Base-by-base conservation (phyloP, 2,888 invertebrate species). In the Andrena marginata region DNA sequence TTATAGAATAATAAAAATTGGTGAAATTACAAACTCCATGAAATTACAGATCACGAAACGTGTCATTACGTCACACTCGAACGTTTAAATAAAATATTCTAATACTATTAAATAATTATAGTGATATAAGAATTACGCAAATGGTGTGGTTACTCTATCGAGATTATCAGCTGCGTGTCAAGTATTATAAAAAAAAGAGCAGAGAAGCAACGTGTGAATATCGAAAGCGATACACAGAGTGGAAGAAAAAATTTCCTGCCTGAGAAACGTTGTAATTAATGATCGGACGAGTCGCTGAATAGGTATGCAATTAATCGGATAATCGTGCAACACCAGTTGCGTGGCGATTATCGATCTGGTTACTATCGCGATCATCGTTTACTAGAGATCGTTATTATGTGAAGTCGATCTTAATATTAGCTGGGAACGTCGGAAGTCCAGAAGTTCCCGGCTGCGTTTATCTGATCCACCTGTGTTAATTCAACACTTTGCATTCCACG, bases 381-480 rank as follows among this genome's bases (percentile, higher is more conserved):
- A 33, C 26, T 67, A 31, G 29, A 31, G 29, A 59, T 75, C 42
- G 71, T 81, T 72, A 23, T 81, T 77, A 70, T 31, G 56, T 42
- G 65, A 64, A 42, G 80, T 69, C 31, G 31, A 42, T 8, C 29
- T 54, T 60, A 67, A 23, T 23, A 56, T 49, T 76, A 8, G 3
- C 67, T n/a, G 77, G 75, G 78, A 86, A 84, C 77, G 67, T 84
- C 60, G 79, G 63, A 85, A 75, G 72, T 63, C 56, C 54, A 42
- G 59, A 69, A 75, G 75, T 60, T 63, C 29, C 23, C 49, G 64
- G 31, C n/a, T 31, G 60, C n/a, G 33, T n/a, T n/a, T 60, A 60
- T 60, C 60, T n/a, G 16, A 31, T 31, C 2, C 33, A n/a, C n/a
- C 31, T 6, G 8, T n/a, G 7, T 10, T n/a, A n/a, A n/a, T n/a